Conservation (phyloP, 2,888 invertebrate genomes). For the Tachina lurida region DNA sequence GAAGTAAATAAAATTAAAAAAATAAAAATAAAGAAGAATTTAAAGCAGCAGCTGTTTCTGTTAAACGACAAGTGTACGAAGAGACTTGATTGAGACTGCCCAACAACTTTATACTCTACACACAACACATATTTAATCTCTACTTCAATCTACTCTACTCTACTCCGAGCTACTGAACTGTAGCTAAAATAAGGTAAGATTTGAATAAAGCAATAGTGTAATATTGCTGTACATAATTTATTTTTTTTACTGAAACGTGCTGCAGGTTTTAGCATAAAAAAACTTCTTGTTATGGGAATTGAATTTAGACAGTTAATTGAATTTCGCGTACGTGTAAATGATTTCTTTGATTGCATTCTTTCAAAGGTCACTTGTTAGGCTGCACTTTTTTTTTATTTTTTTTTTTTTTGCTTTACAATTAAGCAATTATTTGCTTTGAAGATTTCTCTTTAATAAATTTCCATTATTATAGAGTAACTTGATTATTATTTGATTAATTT, state of each 20-base stretch:
- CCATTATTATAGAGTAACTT: neutral
- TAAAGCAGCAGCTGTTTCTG: conserved; percentile 61
- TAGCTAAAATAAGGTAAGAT: conserved; percentile 60
- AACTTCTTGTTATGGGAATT: conserved; percentile 13
- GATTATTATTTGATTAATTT: conserved; percentile 9
- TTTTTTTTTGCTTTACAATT: conserved; percentile 22
- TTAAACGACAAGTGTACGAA: conserved; percentile 60
- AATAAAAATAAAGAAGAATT: neutral
- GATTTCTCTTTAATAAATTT: conserved; percentile 45
- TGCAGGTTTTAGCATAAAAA: neutral
- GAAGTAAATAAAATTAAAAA: conserved; percentile 7
- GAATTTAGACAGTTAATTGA: conserved; percentile 43
- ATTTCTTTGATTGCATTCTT: conserved; percentile 44
- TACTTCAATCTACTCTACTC: neutral
- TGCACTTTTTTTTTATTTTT: conserved; percentile 7
- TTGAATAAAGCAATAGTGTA: neutral
- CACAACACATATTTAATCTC: neutral
- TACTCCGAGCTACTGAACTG: neutral
- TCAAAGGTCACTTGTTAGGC: conserved; percentile 11
- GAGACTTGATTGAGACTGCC: conserved; percentile 26
- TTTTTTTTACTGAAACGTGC: conserved; percentile 2
- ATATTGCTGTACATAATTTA: neutral
- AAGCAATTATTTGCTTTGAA: conserved; percentile 56
- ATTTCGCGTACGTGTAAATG: conserved; percentile 66
- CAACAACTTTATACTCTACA: conserved; percentile 53